A percentile compares a stretch with the other conserved stretches of the same genome.
These are phyloP conservation scores for Drosophila vallismaia DNA, from an alignment of 2,888 invertebrate genomes.

Conservation along the genomic window DNA sequence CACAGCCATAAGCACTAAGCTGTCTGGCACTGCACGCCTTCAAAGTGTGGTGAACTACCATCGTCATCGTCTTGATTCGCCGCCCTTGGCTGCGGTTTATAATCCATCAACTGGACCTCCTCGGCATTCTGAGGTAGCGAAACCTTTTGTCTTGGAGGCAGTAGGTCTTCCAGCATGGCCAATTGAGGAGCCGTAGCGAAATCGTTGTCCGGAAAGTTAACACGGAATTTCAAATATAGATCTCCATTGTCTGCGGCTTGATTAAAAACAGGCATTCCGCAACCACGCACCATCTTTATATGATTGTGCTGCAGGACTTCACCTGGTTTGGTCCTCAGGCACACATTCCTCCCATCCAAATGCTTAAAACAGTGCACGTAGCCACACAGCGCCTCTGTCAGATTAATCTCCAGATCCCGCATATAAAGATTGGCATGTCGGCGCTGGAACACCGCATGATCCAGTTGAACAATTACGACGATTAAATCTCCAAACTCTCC, in stretches of 20 bases:
- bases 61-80: slow-evolving; percentile 69
- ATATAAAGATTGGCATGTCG: slow-evolving; percentile 90
- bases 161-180: slow-evolving; percentile 88
- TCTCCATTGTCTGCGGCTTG: slow-evolving; percentile 95
- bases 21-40: slow-evolving; percentile 80
- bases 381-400: slow-evolving; percentile 96
- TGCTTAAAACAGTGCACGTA: slow-evolving; percentile 93
- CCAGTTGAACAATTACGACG: slow-evolving; percentile 92
- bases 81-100: slow-evolving; percentile 85
- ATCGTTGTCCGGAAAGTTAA: slow-evolving; percentile 92
- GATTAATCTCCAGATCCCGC: slow-evolving; percentile 88
- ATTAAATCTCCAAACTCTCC: slow-evolving; percentile 95
- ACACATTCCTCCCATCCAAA: slow-evolving; percentile 93
- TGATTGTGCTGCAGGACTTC: slow-evolving; percentile 93
- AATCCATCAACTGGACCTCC: slow-evolving; percentile 92
- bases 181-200: slow-evolving; percentile 89
- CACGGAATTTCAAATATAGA: slow-evolving; percentile 93
- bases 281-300: slow-evolving; percentile 90
- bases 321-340: slow-evolving; percentile 91
- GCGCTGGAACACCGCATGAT: slow-evolving; percentile 91
- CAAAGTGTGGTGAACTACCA: slow-evolving; percentile 69
- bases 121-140: slow-evolving; percentile 91
- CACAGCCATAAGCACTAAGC: slow-evolving; percentile 71
- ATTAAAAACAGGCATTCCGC: slow-evolving; percentile 95
- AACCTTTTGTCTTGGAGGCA: slow-evolving; percentile 90